Conservation (phyloP, 2,797 vertebrate genomes). For the Diceros bicornis region DNA sequence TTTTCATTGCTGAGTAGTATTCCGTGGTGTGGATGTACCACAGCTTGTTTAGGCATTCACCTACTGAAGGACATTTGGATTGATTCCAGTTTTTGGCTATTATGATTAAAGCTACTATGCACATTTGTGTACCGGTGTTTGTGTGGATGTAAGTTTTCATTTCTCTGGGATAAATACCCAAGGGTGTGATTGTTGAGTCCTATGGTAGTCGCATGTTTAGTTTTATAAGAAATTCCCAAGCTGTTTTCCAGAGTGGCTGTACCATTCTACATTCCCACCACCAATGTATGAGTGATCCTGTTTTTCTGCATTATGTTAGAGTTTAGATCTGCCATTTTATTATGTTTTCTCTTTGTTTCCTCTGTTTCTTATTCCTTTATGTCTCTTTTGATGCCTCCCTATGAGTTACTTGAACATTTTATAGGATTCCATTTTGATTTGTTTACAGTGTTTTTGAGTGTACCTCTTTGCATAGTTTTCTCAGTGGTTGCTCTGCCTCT, state of each 20-base stretch:
- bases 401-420: neutral
- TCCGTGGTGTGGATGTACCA: neutral
- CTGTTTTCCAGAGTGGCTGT: neutral
- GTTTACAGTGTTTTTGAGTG: neutral
- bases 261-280: neutral
- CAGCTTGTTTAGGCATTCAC: neutral
- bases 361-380: neutral
- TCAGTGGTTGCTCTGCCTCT: neutral
- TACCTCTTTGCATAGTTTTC: constrained; percentile 6
- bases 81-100: neutral
- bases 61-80: neutral
- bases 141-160: neutral
- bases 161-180: neutral
- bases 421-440: constrained; percentile 7
- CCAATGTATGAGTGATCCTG: neutral
- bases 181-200: neutral
- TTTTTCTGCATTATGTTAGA: neutral
- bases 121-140: neutral
- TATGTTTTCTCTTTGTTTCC: neutral
- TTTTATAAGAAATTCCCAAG: constrained; percentile 10
- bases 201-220: neutral
- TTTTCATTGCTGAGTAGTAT: neutral
- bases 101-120: neutral
- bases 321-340: neutral
- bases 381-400: neutral